Evolutionary conservation across 2,797 vertebrate genomes (phyloP).

Genomic region (Kryptopterus vitreolus): DNA sequence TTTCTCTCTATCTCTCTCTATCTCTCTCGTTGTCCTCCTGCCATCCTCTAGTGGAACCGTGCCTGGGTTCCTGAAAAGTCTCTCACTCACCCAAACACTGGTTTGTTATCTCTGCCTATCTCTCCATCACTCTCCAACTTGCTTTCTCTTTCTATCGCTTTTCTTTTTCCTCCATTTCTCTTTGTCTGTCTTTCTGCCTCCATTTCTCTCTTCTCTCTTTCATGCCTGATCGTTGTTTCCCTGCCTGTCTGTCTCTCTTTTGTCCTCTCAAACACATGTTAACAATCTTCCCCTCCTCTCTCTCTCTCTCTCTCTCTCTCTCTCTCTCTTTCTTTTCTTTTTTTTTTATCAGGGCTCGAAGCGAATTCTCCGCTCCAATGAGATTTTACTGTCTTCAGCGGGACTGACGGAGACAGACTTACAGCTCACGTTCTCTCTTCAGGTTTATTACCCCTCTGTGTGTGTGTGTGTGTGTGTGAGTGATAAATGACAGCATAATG

Average conservation of each 20-base stretch:
- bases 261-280: neutral
- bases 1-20: too few species aligned
- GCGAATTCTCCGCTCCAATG: constrained; percentile 89
- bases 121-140: neutral
- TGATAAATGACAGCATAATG: neutral
- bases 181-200: too few species aligned
- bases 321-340: neutral
- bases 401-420: constrained; percentile 87
- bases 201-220: neutral
- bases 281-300: neutral
- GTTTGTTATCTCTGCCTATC: neutral
- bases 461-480: neutral
- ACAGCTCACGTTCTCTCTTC: constrained; percentile 89
- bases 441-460: constrained; percentile 67
- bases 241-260: neutral
- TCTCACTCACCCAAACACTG: neutral
- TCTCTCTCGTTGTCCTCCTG: neutral
- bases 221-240: neutral
- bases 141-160: neutral
- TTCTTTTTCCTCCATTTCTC: neutral
- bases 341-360: constrained; percentile 81
- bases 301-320: constrained; percentile 1
- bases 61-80: neutral
- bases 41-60: neutral
- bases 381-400: constrained; percentile 83